phyloP scores from a whole-genome alignment of 1,140 invertebrate species.

The Polypedilum vanderplanki region DNA sequence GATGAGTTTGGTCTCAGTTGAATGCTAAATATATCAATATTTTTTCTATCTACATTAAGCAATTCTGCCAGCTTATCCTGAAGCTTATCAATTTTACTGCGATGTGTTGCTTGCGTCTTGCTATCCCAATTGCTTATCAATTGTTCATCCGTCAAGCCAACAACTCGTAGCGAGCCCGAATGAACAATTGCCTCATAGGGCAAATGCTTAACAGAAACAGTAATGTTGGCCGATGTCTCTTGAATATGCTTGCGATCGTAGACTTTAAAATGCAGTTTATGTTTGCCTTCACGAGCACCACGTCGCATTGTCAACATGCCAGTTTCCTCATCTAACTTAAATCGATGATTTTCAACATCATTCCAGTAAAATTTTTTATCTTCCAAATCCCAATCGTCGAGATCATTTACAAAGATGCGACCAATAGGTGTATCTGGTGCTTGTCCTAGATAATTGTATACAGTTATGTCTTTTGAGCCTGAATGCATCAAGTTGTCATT shows the following conservation, averaged over 20 bases:
- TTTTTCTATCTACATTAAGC: constrained; percentile 48
- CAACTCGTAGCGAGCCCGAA: constrained; percentile 58
- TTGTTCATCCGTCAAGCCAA: constrained; percentile 58
- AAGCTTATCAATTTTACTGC: constrained; percentile 54
- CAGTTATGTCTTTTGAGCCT: constrained; percentile 60
- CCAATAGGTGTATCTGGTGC: constrained; percentile 57
- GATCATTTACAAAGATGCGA: constrained; percentile 60
- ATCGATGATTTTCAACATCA: constrained; percentile 48
- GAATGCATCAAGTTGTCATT: constrained; percentile 65
- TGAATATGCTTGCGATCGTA: constrained; percentile 56
- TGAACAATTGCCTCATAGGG: constrained; percentile 58
- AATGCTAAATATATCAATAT: constrained; percentile 63
- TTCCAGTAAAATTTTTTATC: constrained; percentile 63
- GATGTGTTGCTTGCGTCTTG: constrained; percentile 39
- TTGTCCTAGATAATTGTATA: constrained; percentile 62
- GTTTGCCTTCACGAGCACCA: constrained; percentile 52
- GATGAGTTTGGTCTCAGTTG: constrained; percentile 45
- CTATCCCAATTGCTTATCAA: constrained; percentile 57
- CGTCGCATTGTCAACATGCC: constrained; percentile 60
- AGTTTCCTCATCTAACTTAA: constrained; percentile 52
- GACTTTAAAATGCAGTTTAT: constrained; percentile 55
- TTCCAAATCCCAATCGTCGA: constrained; percentile 64
- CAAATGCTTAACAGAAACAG: constrained; percentile 55
- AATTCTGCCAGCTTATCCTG: constrained; percentile 50
- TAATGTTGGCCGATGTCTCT: constrained; percentile 52